Conservation (phyloP, 1,140 invertebrate genomes). For the Zaprionus gabonicus region DNA sequence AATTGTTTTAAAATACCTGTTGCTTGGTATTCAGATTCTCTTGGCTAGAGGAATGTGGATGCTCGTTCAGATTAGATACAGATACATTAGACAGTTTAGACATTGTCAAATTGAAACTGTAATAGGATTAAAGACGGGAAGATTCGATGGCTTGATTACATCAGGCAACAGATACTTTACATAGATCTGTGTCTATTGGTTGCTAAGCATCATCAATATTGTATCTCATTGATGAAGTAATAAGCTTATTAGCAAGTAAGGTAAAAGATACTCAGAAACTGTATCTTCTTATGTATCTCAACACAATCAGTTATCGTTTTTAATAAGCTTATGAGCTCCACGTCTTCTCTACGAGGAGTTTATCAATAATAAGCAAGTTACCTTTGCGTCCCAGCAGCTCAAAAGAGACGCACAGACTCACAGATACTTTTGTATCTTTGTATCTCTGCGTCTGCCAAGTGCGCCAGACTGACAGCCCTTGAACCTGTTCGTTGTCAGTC, state of each 20-base stretch:
- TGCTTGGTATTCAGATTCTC: neutral
- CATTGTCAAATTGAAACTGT: neutral
- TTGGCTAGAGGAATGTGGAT: neutral
- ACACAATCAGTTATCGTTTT: slow-evolving; percentile 1
- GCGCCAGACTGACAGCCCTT: slow-evolving; percentile 30
- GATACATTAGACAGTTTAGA: neutral
- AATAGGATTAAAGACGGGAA: neutral
- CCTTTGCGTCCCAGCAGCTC: neutral
- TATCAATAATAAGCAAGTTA: slow-evolving; percentile 18
- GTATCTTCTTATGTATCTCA: neutral
- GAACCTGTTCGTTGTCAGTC: slow-evolving; percentile 48
- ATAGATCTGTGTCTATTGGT: neutral
- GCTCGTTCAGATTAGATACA: neutral
- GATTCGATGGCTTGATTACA: neutral
- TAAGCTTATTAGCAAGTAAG: neutral
- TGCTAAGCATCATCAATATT: neutral
- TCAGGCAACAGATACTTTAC: neutral
- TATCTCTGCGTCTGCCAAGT: slow-evolving; percentile 8
- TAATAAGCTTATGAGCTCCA: slow-evolving; percentile 6
- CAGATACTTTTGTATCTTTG: slow-evolving; percentile 30
- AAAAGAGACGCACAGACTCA: slow-evolving; percentile 14
- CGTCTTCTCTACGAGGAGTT: neutral
- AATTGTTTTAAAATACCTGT: slow-evolving; percentile 13
- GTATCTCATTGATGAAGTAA: neutral
- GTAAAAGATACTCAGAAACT: neutral